Percentiles rank a stretch among this genome's conserved stretches.
These are phyloP conservation scores for Edolisoma coerulescens DNA, from an alignment of 2,113 vertebrate species.

Conservation along the genomic window DNA sequence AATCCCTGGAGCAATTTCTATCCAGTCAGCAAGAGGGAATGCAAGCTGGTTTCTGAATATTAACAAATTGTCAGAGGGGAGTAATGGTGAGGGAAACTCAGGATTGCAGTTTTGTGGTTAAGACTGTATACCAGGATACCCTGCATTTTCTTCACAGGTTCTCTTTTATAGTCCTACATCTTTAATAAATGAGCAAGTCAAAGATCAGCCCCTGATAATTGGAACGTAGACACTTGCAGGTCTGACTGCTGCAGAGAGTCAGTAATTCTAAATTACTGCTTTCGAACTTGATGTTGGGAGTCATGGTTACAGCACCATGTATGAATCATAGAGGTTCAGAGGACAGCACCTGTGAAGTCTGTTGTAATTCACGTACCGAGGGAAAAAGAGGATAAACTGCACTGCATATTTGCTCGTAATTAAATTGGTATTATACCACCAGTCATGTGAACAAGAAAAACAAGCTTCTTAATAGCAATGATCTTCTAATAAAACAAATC, in stretches of 20 bases:
- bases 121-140: neutral
- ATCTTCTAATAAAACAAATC: neutral
- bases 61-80: conserved; percentile 32
- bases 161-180: neutral
- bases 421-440: neutral
- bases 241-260: neutral
- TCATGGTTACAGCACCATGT: neutral
- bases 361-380: neutral
- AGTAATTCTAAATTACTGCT: conserved; percentile 17
- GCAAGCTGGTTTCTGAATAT: conserved; percentile 31
- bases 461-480: neutral
- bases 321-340: neutral
- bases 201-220: conserved; percentile 10
- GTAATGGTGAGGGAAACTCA: neutral
- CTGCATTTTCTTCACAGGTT: neutral
- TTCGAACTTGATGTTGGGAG: neutral
- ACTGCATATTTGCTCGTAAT: neutral
- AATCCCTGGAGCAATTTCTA: conserved; percentile 43
- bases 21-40: conserved; percentile 2
- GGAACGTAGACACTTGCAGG: neutral
- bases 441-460: neutral
- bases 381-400: neutral
- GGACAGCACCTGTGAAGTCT: neutral
- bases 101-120: neutral
- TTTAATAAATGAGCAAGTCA: conserved; percentile 17